phyloP scores from a whole-genome alignment of 2,113 vertebrate species.

The Salvator merianae region DNA sequence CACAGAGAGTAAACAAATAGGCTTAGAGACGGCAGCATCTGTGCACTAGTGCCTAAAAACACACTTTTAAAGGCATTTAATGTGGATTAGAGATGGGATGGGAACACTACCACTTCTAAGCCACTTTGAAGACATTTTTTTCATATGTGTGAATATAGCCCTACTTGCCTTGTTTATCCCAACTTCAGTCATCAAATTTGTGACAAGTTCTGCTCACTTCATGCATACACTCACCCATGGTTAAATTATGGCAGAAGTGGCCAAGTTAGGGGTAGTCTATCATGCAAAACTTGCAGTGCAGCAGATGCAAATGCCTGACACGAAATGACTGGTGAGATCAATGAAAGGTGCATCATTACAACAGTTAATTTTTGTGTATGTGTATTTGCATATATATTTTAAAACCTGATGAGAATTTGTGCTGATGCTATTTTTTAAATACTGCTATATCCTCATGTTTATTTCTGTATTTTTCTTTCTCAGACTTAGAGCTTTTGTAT shows the following conservation, averaged over 20 bases:
- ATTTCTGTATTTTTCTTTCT: constrained; percentile 24
- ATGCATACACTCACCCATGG: accelerated
- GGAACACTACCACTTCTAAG: too few relatives aligned
- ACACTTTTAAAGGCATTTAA: too few relatives aligned
- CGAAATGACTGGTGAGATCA: neutral
- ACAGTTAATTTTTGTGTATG: neutral
- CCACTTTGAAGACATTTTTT: too few relatives aligned
- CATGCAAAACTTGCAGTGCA: neutral
- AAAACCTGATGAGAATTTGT: constrained; percentile 11
- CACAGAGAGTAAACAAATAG: too few relatives aligned
- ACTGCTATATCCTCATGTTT: neutral
- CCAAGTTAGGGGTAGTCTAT: neutral
- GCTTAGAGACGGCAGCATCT: too few relatives aligned
- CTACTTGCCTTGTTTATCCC: neutral
- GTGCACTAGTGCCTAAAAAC: too few relatives aligned
- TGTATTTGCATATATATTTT: neutral
- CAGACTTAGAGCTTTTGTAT: neutral
- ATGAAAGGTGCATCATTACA: neutral
- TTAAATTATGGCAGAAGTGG: neutral
- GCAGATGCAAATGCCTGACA: neutral
- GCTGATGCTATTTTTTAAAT: constrained; percentile 1
- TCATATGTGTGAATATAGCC: too few relatives aligned
- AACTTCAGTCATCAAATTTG: neutral
- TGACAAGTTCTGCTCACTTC: neutral
- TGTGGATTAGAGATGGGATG: too few relatives aligned